These are phyloP conservation scores for Nemoura dubitans DNA, from an alignment of 2,888 invertebrate genomes.

Conservation along the genomic window DNA sequence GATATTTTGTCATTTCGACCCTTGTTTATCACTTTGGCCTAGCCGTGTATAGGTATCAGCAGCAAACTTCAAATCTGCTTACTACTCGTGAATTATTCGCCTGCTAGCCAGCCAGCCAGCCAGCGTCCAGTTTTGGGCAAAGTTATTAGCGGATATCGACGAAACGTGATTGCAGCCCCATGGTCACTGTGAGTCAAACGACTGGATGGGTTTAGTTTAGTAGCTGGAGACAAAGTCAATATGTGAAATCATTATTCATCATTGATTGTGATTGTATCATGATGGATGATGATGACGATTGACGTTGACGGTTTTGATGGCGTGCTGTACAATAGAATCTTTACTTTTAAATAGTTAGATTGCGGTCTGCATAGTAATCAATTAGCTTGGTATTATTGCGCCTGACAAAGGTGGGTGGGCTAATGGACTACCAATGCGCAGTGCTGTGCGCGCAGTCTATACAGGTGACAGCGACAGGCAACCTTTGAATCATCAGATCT, in stretches of 20 bases:
- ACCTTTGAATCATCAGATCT: neutral
- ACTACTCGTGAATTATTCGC: slow-evolving; percentile 7
- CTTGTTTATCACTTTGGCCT: slow-evolving; percentile 1
- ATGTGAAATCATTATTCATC: slow-evolving; percentile 12
- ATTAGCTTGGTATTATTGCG: neutral
- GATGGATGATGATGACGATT: slow-evolving; percentile 32
- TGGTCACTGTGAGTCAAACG: neutral
- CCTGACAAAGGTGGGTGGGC: slow-evolving; percentile 27
- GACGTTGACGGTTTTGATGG: slow-evolving; percentile 18
- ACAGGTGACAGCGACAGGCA: neutral
- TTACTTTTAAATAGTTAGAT: slow-evolving; percentile 5
- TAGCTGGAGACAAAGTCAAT: neutral
- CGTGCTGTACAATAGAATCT: slow-evolving; percentile 16
- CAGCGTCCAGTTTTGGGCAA: slow-evolving; percentile 23
- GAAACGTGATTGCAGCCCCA: slow-evolving; percentile 20
- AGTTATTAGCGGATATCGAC: slow-evolving; percentile 27
- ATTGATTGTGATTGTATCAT: slow-evolving; percentile 16
- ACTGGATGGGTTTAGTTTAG: neutral
- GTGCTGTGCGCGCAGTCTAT: neutral
- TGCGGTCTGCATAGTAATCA: slow-evolving; percentile 34
- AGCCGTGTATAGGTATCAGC: neutral
- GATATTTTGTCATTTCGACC: slow-evolving; percentile 5
- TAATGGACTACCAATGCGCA: neutral
- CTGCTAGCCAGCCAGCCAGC: too few relatives aligned
- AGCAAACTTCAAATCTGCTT: slow-evolving; percentile 17